phyloP scores from a whole-genome alignment of 2,797 vertebrate genomes.

The Sylvia borin region DNA sequence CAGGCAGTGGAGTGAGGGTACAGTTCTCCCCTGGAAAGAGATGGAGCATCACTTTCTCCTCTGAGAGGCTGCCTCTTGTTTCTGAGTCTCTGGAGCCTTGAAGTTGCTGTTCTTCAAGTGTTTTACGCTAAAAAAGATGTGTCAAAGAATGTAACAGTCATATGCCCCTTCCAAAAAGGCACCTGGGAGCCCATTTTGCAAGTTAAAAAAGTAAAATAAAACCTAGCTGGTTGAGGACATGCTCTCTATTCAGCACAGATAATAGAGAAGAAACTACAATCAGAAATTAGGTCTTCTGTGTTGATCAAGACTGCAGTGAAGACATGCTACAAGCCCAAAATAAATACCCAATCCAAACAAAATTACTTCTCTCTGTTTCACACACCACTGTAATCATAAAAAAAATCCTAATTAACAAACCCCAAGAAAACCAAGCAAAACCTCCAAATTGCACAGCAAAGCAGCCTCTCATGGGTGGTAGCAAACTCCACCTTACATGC shows the following conservation, averaged over 20 bases:
- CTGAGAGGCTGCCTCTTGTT: constrained; percentile 70
- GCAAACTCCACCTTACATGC: neutral
- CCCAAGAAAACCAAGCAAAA: neutral
- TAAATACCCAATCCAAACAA: neutral
- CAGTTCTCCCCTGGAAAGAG: constrained; percentile 93
- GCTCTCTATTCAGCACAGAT: neutral
- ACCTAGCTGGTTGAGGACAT: neutral
- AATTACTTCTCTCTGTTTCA: neutral
- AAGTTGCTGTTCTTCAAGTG: constrained; percentile 88
- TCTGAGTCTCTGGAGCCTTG: constrained; percentile 74
- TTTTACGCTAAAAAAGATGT: constrained; percentile 83
- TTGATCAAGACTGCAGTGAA: neutral
- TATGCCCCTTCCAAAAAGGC: neutral
- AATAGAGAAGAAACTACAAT: neutral
- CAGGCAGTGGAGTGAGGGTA: constrained; percentile 87
- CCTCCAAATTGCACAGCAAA: neutral
- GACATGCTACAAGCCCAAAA: neutral
- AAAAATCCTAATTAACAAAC: neutral
- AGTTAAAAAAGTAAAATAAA: neutral
- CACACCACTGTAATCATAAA: neutral
- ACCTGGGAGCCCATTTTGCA: neutral
- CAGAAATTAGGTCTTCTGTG: neutral
- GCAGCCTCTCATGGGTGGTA: neutral
- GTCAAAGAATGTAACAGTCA: constrained; percentile 70
- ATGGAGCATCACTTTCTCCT: constrained; percentile 86